Evolutionary conservation across 2,113 vertebrate species (phyloP).

Genomic region (Pogonocichla stellata): DNA sequence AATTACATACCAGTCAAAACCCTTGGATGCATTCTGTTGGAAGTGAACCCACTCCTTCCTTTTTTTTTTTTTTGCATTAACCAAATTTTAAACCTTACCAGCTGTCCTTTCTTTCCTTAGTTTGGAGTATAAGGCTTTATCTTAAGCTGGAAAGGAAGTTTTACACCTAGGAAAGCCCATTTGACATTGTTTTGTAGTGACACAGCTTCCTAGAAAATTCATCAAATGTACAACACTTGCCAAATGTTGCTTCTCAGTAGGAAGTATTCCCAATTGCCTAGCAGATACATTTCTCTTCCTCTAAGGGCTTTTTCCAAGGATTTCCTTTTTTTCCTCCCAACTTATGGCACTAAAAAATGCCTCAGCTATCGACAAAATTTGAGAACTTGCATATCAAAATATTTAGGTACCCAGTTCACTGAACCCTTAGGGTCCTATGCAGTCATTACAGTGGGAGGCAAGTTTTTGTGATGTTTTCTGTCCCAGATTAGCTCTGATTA

Average conservation of each 20-base stretch:
- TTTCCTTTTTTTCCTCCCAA: rapidly evolving
- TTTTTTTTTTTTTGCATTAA: background rate
- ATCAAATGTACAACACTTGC: background rate
- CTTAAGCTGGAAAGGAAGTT: background rate
- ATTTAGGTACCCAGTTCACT: background rate
- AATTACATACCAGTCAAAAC: background rate
- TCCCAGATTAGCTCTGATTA: background rate
- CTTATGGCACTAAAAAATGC: background rate
- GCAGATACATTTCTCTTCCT: background rate
- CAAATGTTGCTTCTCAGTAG: background rate
- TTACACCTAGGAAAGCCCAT: background rate
- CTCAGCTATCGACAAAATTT: background rate
- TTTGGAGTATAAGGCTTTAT: background rate
- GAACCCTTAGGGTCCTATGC: background rate
- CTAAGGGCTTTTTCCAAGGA: background rate
- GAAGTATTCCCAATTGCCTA: background rate
- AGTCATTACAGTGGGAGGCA: background rate
- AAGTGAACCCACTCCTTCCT: background rate
- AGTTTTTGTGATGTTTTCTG: background rate
- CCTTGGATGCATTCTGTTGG: background rate
- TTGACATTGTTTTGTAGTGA: background rate
- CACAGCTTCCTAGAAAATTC: background rate
- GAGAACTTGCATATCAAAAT: background rate
- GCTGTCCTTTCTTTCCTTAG: background rate
- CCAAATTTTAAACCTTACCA: background rate